Base-by-base conservation (phyloP, 37 sponge, comb jelly and placozoan genomes). In the Eunapius fragilis region DNA sequence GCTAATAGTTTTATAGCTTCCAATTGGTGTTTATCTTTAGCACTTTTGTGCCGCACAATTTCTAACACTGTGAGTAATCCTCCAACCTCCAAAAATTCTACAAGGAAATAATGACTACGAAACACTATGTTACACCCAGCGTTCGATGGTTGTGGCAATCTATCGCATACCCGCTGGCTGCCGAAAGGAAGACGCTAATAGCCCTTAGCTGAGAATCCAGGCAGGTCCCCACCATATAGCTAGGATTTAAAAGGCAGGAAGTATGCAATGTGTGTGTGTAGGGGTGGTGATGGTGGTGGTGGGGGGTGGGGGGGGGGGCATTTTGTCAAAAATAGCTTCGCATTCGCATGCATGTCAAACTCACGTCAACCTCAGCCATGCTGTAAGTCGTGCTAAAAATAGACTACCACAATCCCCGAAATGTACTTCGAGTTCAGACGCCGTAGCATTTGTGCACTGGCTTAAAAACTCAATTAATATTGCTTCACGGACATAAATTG, bases 61-160 rank as follows among this genome's bases (percentile, higher is more conserved):
- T 99, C 99, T 34, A 99, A 84, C 49, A 94, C 87, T n/a, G 99
- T 99, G 71, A 99, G 85, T 11, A 95, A 86, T 5, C 99, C 99
- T 31, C 99, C 99, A 2, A 97, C 97, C 80, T 99, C 99, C 30
- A 99, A 82, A 77, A 99, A 99, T 80, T 99, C 99, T 13, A 78
- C 92, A 31, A 99, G 86, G 84, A 93, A 99, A 67, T 92, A 86
- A 68, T 92, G 92, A 19, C 85, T 48, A 9, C 41, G 17, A 58
- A 58, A 19, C 58, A 1, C n/a, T n/a, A n/a, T n/a, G n/a, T n/a
- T n/a, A n/a, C n/a, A n/a, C n/a, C n/a, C 2, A 58, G 6, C 58
- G 22, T 58, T 17, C 58, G 41, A 58, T 13, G 58, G 6, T 12
- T 19, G 6, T 19, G 14, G 22, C 22, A 58, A 17, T 19, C 35